phyloP scores from a whole-genome alignment of 2,888 invertebrate genomes.

The Amblyteles armatorius region DNA sequence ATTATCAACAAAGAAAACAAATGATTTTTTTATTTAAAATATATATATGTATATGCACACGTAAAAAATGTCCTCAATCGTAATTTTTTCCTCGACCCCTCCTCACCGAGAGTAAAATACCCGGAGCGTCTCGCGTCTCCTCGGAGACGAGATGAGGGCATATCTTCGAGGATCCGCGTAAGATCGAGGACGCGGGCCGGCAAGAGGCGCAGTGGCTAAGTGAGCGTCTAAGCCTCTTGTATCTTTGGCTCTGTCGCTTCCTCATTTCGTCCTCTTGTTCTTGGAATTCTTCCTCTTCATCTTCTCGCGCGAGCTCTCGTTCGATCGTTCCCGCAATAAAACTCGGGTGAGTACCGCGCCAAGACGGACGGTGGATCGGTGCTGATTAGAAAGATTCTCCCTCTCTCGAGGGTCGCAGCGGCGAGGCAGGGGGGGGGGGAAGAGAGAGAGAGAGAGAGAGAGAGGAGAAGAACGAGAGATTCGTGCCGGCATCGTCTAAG shows the following conservation, averaged over 20 bases:
- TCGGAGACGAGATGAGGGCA: neutral
- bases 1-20: too few relatives aligned
- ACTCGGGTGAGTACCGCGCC: conserved; percentile 28
- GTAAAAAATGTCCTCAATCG: too few relatives aligned
- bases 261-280: conserved; percentile 13
- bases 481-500: conserved; percentile 54
- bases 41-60: too few relatives aligned
- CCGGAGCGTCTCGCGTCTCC: neutral
- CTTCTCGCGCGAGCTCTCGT: conserved; percentile 6
- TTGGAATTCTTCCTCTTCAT: neutral
- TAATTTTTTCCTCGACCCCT: too few relatives aligned
- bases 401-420: too few relatives aligned
- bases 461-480: conserved; percentile 39
- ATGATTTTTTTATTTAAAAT: too few relatives aligned
- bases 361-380: conserved; percentile 54
- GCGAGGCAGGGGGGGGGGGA: too few relatives aligned
- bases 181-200: neutral
- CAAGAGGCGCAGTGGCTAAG: conserved; percentile 27
- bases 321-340: conserved; percentile 50
- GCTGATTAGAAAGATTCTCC: conserved; percentile 61
- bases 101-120: too few relatives aligned
- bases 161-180: neutral
- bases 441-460: too few relatives aligned
- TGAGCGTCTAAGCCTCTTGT: conserved; percentile 34
- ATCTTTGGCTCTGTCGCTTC: conserved; percentile 30